Base-by-base conservation (phyloP, 2,888 invertebrate genomes). In the Stegophylla sp. region DNA sequence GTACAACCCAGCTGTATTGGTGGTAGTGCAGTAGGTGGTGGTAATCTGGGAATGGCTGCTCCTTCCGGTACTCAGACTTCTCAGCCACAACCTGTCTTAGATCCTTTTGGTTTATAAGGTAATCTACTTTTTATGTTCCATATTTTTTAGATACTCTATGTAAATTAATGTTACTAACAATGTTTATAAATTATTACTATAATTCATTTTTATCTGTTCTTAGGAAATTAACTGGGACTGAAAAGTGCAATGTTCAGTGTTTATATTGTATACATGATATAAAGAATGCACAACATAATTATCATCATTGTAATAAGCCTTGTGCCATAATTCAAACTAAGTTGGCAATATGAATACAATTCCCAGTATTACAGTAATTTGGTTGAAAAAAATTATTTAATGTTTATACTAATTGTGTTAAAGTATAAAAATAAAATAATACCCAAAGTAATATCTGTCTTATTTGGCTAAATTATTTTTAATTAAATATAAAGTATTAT, bases 11-110 rank as follows among this genome's bases (percentile, higher is more conserved):
- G 79, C 69, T 79, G 69, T 79, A 69, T 79, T 77, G 79, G 79
- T 79, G 77, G 77, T 79, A 79, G 77, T 69, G 59, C 77, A 79
- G 77, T 79, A 79, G 77, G 77, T 79, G 79, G 79, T 79, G 79
- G 79, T 79, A 79, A 79, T 79, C 17, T 69, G 56, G 79, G 79
- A 79, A 69, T 79, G 41, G 45, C 79, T 71, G 41, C 71, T 61
- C 61, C 61, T 79, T 71, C 79, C 59, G 20, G 71, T 69, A 48
- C 67, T 77, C 77, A 77, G 67, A 59, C 59, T 43, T 69, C 79
- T 79, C 79, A 79, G 3, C 79, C 79, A 61, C 79, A 79, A 61
- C 79, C 79, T 69, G 79, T 71, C 23, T 61, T 71, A 71, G 79
- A 79, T 79, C 79, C 79, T 79, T 79, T 79, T 79, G 79, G 79